Evolutionary conservation across 2,797 vertebrate species (phyloP).

Genomic region (Mormyrus hasselquistii): DNA sequence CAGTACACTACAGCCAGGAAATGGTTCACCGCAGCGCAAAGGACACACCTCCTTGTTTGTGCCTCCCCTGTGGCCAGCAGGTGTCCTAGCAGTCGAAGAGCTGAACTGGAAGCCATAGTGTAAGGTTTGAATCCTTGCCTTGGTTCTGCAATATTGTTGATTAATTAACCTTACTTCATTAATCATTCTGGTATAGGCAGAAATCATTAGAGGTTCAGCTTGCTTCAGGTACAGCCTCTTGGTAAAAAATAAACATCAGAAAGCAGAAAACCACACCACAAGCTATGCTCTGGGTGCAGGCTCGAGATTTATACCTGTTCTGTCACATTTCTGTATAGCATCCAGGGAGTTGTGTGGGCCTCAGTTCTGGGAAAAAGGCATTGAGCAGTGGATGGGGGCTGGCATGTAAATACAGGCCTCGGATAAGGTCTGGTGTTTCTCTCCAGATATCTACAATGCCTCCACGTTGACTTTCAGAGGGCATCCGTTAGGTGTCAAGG

Average conservation of each 20-base stretch:
- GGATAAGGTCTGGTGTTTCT: background rate
- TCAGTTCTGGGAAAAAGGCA: constrained; percentile 15
- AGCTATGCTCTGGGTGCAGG: background rate
- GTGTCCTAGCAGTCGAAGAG: background rate
- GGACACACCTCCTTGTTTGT: background rate
- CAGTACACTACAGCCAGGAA: background rate
- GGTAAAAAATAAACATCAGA: background rate
- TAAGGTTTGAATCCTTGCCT: background rate
- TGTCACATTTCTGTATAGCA: background rate
- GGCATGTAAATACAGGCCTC: constrained; percentile 4
- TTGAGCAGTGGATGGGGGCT: background rate
- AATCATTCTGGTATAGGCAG: background rate
- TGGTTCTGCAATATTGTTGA: background rate
- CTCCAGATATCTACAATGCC: background rate
- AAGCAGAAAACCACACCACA: background rate
- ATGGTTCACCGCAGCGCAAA: background rate
- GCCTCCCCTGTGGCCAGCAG: background rate
- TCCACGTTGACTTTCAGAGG: background rate
- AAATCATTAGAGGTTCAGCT: background rate
- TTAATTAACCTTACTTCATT: background rate
- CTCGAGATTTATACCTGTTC: background rate
- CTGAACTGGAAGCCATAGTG: background rate
- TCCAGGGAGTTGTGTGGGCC: background rate
- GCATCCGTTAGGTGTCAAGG: background rate
- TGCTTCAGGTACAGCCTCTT: background rate